These are phyloP conservation scores for Neodiprion virginianus DNA, from an alignment of 1,140 invertebrate species.

Conservation along the genomic window DNA sequence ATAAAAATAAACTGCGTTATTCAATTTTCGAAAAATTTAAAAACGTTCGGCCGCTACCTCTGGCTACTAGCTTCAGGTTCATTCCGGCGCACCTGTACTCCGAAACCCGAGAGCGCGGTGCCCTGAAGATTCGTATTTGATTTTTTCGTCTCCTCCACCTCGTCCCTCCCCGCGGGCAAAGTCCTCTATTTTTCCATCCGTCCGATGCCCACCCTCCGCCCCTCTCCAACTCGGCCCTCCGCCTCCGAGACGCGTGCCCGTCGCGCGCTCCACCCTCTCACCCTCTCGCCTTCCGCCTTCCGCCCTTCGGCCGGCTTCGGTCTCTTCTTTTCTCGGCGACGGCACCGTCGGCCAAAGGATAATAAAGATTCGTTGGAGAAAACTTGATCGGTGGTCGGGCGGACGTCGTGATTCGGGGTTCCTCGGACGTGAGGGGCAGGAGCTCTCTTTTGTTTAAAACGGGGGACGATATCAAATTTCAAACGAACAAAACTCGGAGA, in stretches of 20 bases:
- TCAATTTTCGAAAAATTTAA: no score
- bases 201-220: conserved; percentile 13
- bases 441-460: not conserved
- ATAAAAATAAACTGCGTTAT: no score
- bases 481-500: not conserved
- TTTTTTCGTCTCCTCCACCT: conserved; percentile 24
- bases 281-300: conserved; percentile 8
- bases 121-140: not conserved
- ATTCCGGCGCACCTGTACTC: not conserved
- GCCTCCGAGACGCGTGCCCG: conserved; percentile 1
- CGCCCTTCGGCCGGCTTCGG: not conserved
- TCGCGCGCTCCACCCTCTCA: conserved; percentile 14
- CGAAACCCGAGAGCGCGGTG: conserved; percentile 19
- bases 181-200: conserved; percentile 17
- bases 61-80: no score
- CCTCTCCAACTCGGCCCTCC: not conserved
- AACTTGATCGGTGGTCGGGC: conserved; percentile 4
- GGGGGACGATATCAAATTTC: not conserved
- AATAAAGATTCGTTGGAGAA: conserved; percentile 3
- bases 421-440: no score
- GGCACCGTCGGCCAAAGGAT: not conserved
- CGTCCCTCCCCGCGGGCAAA: conserved; percentile 20
- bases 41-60: no score
- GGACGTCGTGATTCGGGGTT: not conserved
- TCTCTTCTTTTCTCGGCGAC: not conserved